These are phyloP conservation scores for Oceanodroma tethys DNA, from an alignment of 2,113 vertebrate species.

Conservation along the genomic window DNA sequence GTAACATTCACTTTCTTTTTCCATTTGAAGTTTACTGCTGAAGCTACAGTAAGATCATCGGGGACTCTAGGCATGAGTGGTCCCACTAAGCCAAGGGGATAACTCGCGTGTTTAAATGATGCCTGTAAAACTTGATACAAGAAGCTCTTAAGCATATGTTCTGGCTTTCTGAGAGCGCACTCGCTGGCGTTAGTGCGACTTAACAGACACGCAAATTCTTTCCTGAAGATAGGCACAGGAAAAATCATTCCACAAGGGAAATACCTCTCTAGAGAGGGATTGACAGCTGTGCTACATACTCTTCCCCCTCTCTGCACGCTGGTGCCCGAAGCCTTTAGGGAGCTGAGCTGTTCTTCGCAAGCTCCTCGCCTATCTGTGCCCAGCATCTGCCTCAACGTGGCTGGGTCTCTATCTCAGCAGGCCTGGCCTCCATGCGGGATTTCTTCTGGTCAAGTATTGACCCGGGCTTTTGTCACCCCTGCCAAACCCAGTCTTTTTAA, in stretches of 20 bases:
- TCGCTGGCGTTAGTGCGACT: background rate
- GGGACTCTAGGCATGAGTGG: background rate
- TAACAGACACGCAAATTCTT: background rate
- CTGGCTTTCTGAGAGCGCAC: background rate
- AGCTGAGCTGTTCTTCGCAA: background rate
- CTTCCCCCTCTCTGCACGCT: background rate
- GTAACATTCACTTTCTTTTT: background rate
- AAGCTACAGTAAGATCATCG: background rate
- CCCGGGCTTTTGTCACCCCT: background rate
- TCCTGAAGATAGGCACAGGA: background rate
- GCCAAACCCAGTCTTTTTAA: background rate
- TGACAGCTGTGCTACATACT: background rate
- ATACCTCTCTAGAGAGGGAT: background rate
- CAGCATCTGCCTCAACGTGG: background rate
- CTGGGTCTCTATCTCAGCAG: background rate
- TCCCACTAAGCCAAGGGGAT: background rate
- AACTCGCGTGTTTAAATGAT: background rate
- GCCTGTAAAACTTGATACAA: background rate
- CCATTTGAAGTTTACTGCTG: background rate
- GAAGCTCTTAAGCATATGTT: background rate
- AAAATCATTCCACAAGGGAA: constrained; percentile 5
- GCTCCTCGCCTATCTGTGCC: background rate
- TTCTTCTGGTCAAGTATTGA: background rate
- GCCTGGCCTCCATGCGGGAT: background rate
- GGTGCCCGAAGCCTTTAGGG: background rate